Evolutionary conservation across 2,888 invertebrate genomes (phyloP), one percentile per base, ranked within the genome.

Genomic region (Choreutis nemorana): DNA sequence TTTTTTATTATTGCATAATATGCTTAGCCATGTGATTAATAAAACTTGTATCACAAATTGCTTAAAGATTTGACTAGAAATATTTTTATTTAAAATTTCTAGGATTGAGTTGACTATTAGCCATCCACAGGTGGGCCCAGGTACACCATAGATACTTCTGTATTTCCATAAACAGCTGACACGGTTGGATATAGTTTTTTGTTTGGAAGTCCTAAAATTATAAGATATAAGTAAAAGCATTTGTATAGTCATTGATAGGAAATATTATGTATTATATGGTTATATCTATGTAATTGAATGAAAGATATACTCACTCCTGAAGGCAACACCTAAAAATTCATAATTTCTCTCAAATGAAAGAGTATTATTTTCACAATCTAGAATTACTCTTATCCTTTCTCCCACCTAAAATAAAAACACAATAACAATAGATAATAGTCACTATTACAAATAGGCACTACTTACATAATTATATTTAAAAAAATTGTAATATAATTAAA

Each of bases 101-200:
- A 36, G 21, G 23, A 14, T 15, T 14, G n/a, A n/a, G 5, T 44
- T 48, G 27, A 43, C 39, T 48, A 82, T 89, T 87, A 95, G 78
- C 97, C 97, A 84, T 97, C 96, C 55, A 95, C 70, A n/a, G 98
- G 97, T 40, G 91, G 89, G 40, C 98, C 98, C 50, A 97, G 81
- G 70, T 99, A 99, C 23, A 97, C 94, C 97, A 99, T 97, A 20
- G 97, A 96, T 22, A 99, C 96, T 83, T 99, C 97, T 26, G 97
- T 98, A 64, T 99, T 98, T 35, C 98, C 98, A 80, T 98, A 99
- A 7, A 99, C 98, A 35, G 97, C 97, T 27, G 97, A 97, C 29
- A 97, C 93, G 35, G 97, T 92, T 35, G 98, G 97, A 68, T 90
- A 99, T 30, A 98, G 81, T 65, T 88, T 90, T 61, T 93, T 94